Conservation (phyloP, 2,797 vertebrate species). For the Pantherophis vulpinus region DNA sequence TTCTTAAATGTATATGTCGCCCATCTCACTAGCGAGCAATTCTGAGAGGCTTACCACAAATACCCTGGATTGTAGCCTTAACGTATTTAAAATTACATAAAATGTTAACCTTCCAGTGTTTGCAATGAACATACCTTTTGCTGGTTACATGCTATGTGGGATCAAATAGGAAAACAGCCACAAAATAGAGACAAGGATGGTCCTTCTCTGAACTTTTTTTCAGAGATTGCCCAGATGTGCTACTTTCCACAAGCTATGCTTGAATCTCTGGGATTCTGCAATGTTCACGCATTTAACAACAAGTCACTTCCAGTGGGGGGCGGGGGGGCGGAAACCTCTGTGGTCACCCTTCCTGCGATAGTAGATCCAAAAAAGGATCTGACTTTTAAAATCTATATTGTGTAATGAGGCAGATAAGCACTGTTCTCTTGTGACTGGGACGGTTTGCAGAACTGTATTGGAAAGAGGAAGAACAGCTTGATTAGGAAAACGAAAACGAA, state of each 20-base stretch:
- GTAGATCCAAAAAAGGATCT: constrained; percentile 40
- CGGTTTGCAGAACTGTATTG: neutral
- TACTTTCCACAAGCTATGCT: neutral
- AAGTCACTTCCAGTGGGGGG: constrained; percentile 26
- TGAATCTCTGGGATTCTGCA: neutral
- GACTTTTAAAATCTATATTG: neutral
- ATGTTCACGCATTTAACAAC: constrained; percentile 14
- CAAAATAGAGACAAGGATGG: neutral
- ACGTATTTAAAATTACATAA: neutral
- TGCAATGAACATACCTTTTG: constrained; percentile 48
- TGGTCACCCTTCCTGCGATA: rapidly evolving
- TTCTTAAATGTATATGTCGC: neutral
- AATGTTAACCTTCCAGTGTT: neutral
- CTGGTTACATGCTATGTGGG: neutral
- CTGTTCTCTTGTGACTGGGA: neutral
- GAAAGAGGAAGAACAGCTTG: neutral
- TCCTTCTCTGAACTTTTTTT: neutral
- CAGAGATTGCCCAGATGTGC: neutral
- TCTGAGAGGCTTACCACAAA: neutral
- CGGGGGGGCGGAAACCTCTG: rapidly evolving
- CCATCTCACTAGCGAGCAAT: neutral
- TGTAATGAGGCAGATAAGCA: neutral
- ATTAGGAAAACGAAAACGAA: neutral
- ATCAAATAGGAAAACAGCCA: neutral
- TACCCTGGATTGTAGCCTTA: neutral